A percentile compares a stretch with the other conserved stretches of the same genome.
Conservation (phyloP, 1,140 invertebrate genomes). For the Elymnias hypermnestra region DNA sequence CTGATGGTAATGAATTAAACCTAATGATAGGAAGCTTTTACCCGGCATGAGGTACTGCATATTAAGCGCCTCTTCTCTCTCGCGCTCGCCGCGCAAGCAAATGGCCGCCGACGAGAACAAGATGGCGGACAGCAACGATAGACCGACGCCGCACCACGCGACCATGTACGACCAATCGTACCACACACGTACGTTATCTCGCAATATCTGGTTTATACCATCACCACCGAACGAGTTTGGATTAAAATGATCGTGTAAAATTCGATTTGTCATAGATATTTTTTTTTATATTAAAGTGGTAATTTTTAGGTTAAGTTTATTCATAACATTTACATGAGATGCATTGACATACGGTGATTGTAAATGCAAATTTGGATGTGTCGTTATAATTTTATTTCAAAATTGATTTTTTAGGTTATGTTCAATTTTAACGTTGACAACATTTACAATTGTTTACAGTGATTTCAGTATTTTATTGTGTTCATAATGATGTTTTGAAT, state of each 20-base stretch:
- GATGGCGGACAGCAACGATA: slow-evolving; percentile 91
- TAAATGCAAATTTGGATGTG: too few relatives aligned
- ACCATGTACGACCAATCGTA: slow-evolving; percentile 98
- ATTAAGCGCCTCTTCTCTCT: slow-evolving; percentile 95
- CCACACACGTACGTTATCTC: slow-evolving; percentile 88
- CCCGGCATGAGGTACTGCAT: slow-evolving; percentile 98
- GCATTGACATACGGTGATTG: too few relatives aligned
- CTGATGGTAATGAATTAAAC: not conserved
- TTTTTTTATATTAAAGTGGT: too few relatives aligned
- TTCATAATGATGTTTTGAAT: too few relatives aligned
- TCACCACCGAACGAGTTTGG: not conserved
- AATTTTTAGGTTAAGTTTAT: too few relatives aligned
- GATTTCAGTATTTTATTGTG: too few relatives aligned
- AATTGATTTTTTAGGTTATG: too few relatives aligned
- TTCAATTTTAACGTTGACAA: too few relatives aligned
- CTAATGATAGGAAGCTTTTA: slow-evolving; percentile 41
- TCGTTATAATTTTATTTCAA: too few relatives aligned
- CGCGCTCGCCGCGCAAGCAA: slow-evolving; percentile 93
- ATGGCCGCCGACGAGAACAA: slow-evolving; percentile 94
- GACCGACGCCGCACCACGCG: slow-evolving; percentile 95
- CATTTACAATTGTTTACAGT: too few relatives aligned
- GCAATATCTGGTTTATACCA: slow-evolving; percentile 85
- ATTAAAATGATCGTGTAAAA: not conserved
- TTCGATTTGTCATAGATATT: too few relatives aligned
- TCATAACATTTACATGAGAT: too few relatives aligned